These are phyloP conservation scores for Carcharodon carcharias DNA, from an alignment of 2,797 vertebrate genomes.

Conservation along the genomic window DNA sequence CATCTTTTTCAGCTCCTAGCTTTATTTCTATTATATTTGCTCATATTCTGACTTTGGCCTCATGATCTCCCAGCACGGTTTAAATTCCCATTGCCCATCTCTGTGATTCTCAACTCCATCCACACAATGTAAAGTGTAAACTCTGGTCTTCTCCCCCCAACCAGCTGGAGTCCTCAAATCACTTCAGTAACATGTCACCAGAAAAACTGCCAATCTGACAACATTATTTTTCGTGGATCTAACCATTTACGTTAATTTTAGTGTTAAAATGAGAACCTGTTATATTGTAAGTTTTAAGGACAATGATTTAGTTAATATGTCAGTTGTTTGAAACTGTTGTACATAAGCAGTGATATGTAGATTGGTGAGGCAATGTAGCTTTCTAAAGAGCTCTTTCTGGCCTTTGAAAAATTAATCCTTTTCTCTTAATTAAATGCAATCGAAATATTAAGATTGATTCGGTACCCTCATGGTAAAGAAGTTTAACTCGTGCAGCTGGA, in stretches of 20 bases:
- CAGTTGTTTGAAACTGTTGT: background rate
- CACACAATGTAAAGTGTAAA: background rate
- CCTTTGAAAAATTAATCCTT: background rate
- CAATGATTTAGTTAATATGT: background rate
- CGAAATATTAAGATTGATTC: background rate
- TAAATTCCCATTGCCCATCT: background rate
- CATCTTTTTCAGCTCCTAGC: background rate
- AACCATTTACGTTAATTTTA: background rate
- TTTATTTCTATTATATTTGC: background rate
- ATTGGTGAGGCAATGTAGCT: background rate
- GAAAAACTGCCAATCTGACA: background rate
- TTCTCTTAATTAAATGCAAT: background rate
- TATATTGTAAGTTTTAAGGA: background rate
- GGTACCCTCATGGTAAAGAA: background rate
- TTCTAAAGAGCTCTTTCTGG: background rate
- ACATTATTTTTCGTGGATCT: background rate
- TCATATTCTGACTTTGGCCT: background rate
- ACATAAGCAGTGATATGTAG: background rate
- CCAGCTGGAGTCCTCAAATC: background rate
- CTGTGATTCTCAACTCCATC: background rate
- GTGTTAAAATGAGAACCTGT: background rate
- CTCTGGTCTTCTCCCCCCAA: background rate
- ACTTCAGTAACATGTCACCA: background rate
- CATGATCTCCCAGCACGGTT: background rate
- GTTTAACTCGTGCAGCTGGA: background rate